Evolutionary conservation across 2,113 vertebrate species (phyloP).

Genomic region (Cebidichthys violaceus): DNA sequence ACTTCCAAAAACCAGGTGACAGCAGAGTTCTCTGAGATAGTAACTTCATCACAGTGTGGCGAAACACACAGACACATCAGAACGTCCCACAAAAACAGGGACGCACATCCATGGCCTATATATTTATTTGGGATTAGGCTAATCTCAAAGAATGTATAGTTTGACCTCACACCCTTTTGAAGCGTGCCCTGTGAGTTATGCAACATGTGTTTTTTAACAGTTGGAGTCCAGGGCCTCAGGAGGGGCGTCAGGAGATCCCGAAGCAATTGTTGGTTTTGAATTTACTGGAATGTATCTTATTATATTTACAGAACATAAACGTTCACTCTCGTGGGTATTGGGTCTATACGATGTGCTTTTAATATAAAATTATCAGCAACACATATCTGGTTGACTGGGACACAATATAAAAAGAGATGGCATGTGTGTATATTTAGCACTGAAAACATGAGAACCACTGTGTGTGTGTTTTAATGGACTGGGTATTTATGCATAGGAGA

Average conservation of each 20-base stretch:
- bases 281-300: neutral
- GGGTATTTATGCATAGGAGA: slow-evolving; percentile 69
- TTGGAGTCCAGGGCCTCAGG: too few relatives aligned
- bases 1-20: neutral
- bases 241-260: neutral
- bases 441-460: neutral
- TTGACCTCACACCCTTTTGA: neutral
- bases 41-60: neutral
- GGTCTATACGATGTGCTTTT: neutral
- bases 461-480: slow-evolving; percentile 1
- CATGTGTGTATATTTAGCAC: neutral
- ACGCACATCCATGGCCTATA: neutral
- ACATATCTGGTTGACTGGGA: neutral
- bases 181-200: neutral
- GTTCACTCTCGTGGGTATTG: neutral
- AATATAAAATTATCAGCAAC: neutral
- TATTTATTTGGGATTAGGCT: neutral
- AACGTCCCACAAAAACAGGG: too few relatives aligned
- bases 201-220: neutral
- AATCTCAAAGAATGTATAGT: neutral
- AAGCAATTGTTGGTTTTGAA: neutral
- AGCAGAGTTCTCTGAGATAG: neutral
- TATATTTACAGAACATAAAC: neutral
- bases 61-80: too few relatives aligned
- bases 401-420: neutral